Percentiles rank a stretch among this genome's conserved stretches.
Evolutionary conservation across 2,888 invertebrate species (phyloP).

Genomic region (Dasypolia templi): DNA sequence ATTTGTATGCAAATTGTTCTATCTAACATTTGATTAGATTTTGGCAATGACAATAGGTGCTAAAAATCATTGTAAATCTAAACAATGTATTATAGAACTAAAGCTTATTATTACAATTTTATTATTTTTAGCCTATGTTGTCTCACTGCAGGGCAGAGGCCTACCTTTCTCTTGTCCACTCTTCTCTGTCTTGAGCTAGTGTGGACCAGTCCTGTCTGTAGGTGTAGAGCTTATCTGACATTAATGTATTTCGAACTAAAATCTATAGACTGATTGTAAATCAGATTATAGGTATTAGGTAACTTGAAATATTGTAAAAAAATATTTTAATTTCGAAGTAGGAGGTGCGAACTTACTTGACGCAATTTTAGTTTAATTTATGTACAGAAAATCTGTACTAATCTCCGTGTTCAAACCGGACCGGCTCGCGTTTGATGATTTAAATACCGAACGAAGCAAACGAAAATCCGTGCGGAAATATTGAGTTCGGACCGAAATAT

Average conservation of each 20-base stretch:
- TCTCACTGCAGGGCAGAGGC: no score
- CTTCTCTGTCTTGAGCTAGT: no score
- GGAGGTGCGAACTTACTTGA: constrained; percentile 8
- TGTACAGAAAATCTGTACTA: constrained; percentile 51
- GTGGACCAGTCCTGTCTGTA: no score
- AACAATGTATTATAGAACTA: constrained; percentile 3
- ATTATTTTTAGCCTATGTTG: no score
- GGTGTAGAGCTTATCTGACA: background rate
- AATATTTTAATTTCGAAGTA: constrained; percentile 11
- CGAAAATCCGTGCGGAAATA: constrained; percentile 53
- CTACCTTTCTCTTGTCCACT: no score
- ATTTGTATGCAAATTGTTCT: constrained; percentile 38
- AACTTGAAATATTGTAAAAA: background rate
- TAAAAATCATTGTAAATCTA: background rate
- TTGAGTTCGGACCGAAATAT: constrained; percentile 48
- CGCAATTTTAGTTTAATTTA: constrained; percentile 43
- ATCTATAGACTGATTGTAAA: background rate
- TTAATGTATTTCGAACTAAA: background rate
- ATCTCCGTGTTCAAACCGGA: constrained; percentile 38
- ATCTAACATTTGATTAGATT: constrained; percentile 26
- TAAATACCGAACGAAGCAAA: constrained; percentile 51
- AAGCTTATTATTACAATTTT: no score
- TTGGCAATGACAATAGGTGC: background rate
- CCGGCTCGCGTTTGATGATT: constrained; percentile 49
- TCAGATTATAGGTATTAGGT: background rate